phyloP scores from a whole-genome alignment of 2,888 invertebrate species.

The Colostygia pectinataria region DNA sequence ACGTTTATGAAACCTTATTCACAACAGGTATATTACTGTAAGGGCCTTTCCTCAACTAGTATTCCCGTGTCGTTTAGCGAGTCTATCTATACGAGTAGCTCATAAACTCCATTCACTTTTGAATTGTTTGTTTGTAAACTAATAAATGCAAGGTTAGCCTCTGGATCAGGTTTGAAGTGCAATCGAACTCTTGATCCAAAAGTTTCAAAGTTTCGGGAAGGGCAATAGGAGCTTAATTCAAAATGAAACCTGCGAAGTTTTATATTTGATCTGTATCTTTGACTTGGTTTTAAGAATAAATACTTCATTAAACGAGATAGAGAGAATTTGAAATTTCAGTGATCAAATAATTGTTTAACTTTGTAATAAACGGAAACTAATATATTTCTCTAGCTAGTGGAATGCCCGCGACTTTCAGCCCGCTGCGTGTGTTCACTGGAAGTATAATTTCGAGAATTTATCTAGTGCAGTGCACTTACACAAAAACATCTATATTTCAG shows the following conservation, averaged over 20 bases:
- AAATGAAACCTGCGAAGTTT: conserved; percentile 31
- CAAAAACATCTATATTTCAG: too few relatives aligned
- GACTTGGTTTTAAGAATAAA: conserved; percentile 24
- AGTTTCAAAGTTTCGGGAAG: conserved; percentile 29
- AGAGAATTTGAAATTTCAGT: conserved; percentile 13
- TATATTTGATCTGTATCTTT: conserved; percentile 36
- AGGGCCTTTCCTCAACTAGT: too few relatives aligned
- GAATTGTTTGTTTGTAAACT: conserved; percentile 13
- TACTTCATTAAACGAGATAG: conserved; percentile 13
- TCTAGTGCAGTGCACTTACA: too few relatives aligned
- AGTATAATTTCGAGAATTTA: too few relatives aligned
- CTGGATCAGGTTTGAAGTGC: conserved; percentile 25
- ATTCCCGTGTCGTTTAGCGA: too few relatives aligned
- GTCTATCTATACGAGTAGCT: too few relatives aligned
- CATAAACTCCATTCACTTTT: background rate
- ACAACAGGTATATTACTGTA: too few relatives aligned
- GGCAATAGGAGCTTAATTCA: conserved; percentile 29
- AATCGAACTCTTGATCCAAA: conserved; percentile 26
- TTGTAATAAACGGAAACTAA: conserved; percentile 1
- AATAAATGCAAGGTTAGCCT: conserved; percentile 21
- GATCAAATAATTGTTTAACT: background rate
- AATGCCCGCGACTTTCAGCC: too few relatives aligned
- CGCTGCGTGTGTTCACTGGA: too few relatives aligned
- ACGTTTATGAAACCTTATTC: too few relatives aligned
- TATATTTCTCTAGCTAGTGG: too few relatives aligned